Base-by-base conservation (phyloP, 2,797 vertebrate genomes). In the Brotula barbata region DNA sequence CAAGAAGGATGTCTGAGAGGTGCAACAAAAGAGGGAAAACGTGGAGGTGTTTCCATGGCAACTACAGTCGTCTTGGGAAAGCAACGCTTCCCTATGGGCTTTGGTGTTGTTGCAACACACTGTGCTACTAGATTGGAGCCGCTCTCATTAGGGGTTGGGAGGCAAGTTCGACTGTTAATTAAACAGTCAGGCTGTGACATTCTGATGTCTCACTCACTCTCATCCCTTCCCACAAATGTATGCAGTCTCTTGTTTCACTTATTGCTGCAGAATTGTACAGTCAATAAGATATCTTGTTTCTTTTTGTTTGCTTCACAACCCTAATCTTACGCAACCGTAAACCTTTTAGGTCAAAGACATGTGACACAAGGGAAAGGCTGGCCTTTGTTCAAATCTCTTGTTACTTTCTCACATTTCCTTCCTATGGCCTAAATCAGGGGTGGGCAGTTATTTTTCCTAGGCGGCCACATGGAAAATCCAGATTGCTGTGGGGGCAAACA, bases 151-250 rank as follows among this genome's bases (percentile, higher is more conserved):
- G 68, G 71, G 75, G 68, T 69, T 81, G 31, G 55, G 44, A 77
- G 77, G 75, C 73, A 70, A 74, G 77, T 80, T 61, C 70, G 66
- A 75, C 65, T 66, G 84, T 77, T 89, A 87, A 91, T 90, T 86
- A 83, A 69, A 74, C 73, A 62, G 36, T 42, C 54, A 43, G 52
- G 50, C 69, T 80, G 73, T 73, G 75, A 79, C 80, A 59, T 75
- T 74, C 31, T 25, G 49, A 15, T 52, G n/a, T 64, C 53, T 47
- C 22, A 37, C 25, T 63, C 54, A 0, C n/a, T 31, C 25, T 39
- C 57, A 13, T 71, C 28, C 49, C 15, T 46, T 54, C 44, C 7
- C 55, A 20, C 43, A 67, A 16, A 64, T 68, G 73, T 36, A 49
- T 25, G 11, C 39, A 58, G 10, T 47, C 53, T 57, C 43, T 37